Conservation (phyloP, 2,113 vertebrate genomes). For the Corythornis madagascariensis region DNA sequence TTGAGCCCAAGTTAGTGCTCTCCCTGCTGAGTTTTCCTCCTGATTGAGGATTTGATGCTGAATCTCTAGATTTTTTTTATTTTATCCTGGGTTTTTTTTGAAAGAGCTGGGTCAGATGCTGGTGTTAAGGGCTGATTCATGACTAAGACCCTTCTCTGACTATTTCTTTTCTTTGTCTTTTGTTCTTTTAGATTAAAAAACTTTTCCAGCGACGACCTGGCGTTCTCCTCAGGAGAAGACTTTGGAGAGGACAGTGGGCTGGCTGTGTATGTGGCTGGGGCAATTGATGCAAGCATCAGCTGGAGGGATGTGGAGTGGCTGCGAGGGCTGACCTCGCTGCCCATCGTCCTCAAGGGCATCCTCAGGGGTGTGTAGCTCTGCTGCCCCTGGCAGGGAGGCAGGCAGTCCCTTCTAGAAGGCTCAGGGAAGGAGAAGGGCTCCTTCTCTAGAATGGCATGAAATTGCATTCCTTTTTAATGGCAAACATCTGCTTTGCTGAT, state of each 20-base stretch:
- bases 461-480: neutral
- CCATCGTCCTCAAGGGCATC: constrained; percentile 90
- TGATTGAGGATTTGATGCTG: neutral
- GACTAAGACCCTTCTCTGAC: neutral
- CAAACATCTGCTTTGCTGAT: neutral
- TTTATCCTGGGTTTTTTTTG: neutral
- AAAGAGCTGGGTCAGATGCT: neutral
- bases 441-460: neutral
- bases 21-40: neutral
- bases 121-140: fast-evolving
- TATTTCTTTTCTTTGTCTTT: neutral
- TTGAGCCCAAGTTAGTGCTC: neutral
- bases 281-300: constrained; percentile 86
- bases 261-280: constrained; percentile 87
- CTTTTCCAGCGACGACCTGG: constrained; percentile 84
- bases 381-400: fast-evolving
- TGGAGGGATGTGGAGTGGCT: constrained; percentile 94
- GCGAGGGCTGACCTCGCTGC: constrained; percentile 82
- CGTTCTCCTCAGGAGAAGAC: constrained; percentile 83
- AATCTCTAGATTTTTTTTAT: neutral
- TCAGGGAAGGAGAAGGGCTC: neutral
- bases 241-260: constrained; percentile 89
- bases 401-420: neutral
- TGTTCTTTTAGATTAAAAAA: constrained; percentile 86
- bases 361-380: constrained; percentile 78